Evolutionary conservation across 1,140 invertebrate species (phyloP).

Genomic region (Oreohelix idahoensis): DNA sequence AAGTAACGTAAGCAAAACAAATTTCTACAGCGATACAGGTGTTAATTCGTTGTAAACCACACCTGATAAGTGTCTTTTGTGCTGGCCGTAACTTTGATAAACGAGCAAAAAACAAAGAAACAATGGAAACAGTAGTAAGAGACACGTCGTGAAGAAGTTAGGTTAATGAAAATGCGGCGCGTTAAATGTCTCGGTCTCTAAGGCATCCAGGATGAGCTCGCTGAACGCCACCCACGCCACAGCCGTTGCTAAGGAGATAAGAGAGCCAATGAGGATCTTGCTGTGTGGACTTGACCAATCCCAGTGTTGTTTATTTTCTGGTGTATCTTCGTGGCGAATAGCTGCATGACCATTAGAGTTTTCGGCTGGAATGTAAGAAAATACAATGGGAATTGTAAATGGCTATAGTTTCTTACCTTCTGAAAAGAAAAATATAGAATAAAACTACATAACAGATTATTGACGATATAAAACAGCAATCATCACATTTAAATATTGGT

Average conservation of each 20-base stretch:
- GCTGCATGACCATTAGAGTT: slow-evolving; percentile 7
- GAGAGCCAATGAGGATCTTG: slow-evolving; percentile 24
- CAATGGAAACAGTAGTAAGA: slow-evolving; percentile 4
- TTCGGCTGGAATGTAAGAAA: not conserved
- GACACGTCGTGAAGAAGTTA: slow-evolving; percentile 15
- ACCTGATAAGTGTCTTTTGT: slow-evolving; percentile 26
- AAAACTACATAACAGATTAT: too few species aligned
- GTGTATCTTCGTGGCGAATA: not conserved
- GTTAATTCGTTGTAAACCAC: too few species aligned
- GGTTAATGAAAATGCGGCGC: slow-evolving; percentile 16
- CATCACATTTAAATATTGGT: too few species aligned
- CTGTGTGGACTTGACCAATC: slow-evolving; percentile 31
- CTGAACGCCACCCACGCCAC: slow-evolving; percentile 34
- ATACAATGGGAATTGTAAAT: too few species aligned
- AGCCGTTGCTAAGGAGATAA: slow-evolving; percentile 24
- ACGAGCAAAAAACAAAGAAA: slow-evolving; percentile 11
- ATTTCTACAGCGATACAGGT: too few species aligned
- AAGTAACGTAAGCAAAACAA: too few species aligned
- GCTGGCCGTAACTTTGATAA: not conserved
- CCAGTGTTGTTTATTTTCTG: slow-evolving; percentile 16
- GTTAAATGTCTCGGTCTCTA: not conserved
- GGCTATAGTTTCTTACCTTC: too few species aligned
- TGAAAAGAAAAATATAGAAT: too few species aligned
- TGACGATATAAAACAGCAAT: too few species aligned
- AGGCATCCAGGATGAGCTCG: not conserved